Conservation (phyloP, 2,888 invertebrate genomes). For the Quadriops clusia region DNA sequence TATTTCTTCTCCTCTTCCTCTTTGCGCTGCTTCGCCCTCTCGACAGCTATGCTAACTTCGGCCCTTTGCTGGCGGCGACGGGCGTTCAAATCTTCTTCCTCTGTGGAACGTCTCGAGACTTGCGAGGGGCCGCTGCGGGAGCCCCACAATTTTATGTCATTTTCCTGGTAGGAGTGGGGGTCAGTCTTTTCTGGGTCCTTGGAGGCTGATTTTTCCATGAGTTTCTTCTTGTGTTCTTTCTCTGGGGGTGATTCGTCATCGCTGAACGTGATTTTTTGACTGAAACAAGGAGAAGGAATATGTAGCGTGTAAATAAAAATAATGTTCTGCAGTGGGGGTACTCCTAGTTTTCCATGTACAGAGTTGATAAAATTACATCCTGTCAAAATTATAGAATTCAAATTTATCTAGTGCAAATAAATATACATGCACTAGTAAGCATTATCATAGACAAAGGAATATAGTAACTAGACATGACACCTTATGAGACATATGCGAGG, state of each 20-base stretch:
- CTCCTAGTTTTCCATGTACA: no score
- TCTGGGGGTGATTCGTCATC: conserved; percentile 62
- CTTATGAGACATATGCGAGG: no score
- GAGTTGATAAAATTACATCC: no score
- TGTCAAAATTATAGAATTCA: no score
- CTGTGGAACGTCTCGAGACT: conserved; percentile 18
- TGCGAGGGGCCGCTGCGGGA: conserved; percentile 11
- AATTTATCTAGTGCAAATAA: no score
- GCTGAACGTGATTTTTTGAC: conserved; percentile 86
- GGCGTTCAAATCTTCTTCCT: conserved; percentile 57
- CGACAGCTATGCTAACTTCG: conserved; percentile 67
- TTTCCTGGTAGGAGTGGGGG: conserved; percentile 15
- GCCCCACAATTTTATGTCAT: conserved; percentile 12
- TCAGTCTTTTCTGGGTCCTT: conserved; percentile 27
- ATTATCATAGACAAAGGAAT: no score
- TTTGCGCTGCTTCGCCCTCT: conserved; percentile 71
- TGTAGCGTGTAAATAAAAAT: conserved; percentile 5
- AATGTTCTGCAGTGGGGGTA: no score
- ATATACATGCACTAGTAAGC: no score
- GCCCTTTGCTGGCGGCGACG: conserved; percentile 57
- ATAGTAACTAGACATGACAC: no score
- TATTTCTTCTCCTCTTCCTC: conserved; percentile 80
- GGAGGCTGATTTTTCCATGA: conserved; percentile 4
- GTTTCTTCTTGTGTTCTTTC: conserved; percentile 16
- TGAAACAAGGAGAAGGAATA: conserved; percentile 31